Base-by-base conservation (phyloP, 2,888 invertebrate genomes). In the Scrobipalpa atriplicella region DNA sequence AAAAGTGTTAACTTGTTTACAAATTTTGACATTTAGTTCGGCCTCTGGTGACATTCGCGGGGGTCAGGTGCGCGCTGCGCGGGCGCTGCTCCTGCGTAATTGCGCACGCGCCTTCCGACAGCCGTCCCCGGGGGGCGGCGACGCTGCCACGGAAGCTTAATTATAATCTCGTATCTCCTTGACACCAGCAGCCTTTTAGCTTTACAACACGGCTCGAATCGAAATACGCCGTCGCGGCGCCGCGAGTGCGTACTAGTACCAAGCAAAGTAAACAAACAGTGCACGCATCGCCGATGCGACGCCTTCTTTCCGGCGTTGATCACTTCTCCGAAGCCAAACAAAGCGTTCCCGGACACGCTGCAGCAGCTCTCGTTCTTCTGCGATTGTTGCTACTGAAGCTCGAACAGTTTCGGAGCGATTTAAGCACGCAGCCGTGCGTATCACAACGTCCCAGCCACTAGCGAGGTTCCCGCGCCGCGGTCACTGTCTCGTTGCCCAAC, bases 281-380 rank as follows among this genome's bases (percentile, higher is more conserved):
- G 79, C n/a, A n/a, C n/a, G 76, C 79, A n/a, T n/a, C 76, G 77
- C 81, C 78, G 81, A 81, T n/a, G n/a, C 85, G 29, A 29, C 29
- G 29, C 84, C 78, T 81, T 83, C 80, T 83, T 82, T 79, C 80
- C 80, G 78, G 36, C 75, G 82, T 83, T 83, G 75, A 77, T 77
- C 77, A 75, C 73, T 85, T 85, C 85, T 77, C 73, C 73, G 80
- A 83, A 86, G 75, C 73, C 76, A 83, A 84, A 76, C 75, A 77
- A 76, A 73, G 67, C 68, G 70, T 69, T 68, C 71, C 69, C 66
- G 67, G 67, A 66, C 61, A 62, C 64, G 64, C 51, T 61, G 36
- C 41, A 47, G 61, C 36, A 39, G 18, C 10, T 58, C 19, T 13
- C 54, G 38, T 65, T 65, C 41, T 54, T 65, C 65, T 58, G 43